A percentile compares a stretch with the other conserved stretches of the same genome.
phyloP scores from a whole-genome alignment of 2,113 vertebrate genomes.

The Colius striatus region DNA sequence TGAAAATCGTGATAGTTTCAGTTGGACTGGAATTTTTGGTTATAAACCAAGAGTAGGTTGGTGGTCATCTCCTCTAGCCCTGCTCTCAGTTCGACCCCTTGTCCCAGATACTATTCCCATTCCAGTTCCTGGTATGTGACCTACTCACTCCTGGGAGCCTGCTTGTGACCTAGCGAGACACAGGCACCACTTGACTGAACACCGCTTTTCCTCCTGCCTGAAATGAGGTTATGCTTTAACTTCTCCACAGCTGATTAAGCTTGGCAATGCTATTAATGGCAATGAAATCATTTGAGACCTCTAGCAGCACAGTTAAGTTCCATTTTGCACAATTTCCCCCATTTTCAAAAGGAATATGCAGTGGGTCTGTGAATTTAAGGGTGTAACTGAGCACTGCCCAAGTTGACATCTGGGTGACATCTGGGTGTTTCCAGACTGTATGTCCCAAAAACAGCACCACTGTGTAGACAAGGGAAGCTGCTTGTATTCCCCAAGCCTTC shows the following conservation, averaged over 20 bases:
- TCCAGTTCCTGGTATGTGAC: neutral
- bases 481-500: neutral
- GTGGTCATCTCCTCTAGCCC: neutral
- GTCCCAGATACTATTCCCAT: neutral
- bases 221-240: constrained; percentile 2
- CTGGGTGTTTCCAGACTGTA: neutral
- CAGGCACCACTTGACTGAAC: neutral
- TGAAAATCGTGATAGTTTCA: neutral
- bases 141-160: neutral
- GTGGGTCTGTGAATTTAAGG: neutral
- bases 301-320: constrained; percentile 15
- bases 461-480: neutral
- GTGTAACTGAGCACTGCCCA: neutral
- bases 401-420: neutral
- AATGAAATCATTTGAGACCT: constrained; percentile 1
- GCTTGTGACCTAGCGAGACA: neutral
- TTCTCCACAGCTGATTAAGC: constrained; percentile 28
- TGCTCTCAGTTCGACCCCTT: neutral
- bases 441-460: neutral
- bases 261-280: neutral
- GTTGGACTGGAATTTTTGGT: neutral
- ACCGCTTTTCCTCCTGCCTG: neutral
- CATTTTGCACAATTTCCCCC: constrained; percentile 22
- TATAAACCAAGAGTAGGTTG: neutral
- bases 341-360: neutral